Percentiles rank a stretch among this genome's conserved stretches.
Conservation (phyloP, 23 tunicate species). For the Ciona savignyi region DNA sequence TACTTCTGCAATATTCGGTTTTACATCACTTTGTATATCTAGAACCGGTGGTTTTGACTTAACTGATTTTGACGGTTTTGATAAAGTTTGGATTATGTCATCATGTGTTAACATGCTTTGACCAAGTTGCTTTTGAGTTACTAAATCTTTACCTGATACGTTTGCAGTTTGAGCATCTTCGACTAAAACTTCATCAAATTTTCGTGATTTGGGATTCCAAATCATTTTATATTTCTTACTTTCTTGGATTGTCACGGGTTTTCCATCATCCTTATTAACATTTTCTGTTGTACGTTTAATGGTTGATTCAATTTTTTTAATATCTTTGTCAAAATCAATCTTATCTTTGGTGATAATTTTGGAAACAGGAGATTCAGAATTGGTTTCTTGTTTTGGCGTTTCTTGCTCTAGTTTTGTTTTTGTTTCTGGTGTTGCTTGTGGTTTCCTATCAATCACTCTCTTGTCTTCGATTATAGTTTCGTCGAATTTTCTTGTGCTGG, state of each 20-base stretch:
- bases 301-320: background rate
- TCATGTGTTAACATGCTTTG: slow-evolving; percentile 34
- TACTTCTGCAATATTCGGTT: no score
- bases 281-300: background rate
- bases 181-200: slow-evolving; percentile 24
- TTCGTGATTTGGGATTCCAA: slow-evolving; percentile 46
- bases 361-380: background rate
- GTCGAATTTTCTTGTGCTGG: slow-evolving; percentile 31
- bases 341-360: background rate
- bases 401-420: background rate
- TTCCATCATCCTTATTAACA: background rate
- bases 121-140: slow-evolving; percentile 14
- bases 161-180: slow-evolving; percentile 2
- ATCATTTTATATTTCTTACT: slow-evolving; percentile 13
- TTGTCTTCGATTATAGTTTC: slow-evolving; percentile 22
- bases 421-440: background rate
- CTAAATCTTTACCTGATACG: background rate
- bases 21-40: no score
- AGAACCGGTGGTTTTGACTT: no score
- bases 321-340: background rate
- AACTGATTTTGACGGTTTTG: slow-evolving; percentile 1
- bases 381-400: background rate
- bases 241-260: slow-evolving; percentile 1
- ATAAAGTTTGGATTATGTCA: slow-evolving; percentile 3
- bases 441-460: background rate